These are phyloP conservation scores for Gallinago stenura DNA, from an alignment of 2,797 vertebrate species.

Conservation along the genomic window DNA sequence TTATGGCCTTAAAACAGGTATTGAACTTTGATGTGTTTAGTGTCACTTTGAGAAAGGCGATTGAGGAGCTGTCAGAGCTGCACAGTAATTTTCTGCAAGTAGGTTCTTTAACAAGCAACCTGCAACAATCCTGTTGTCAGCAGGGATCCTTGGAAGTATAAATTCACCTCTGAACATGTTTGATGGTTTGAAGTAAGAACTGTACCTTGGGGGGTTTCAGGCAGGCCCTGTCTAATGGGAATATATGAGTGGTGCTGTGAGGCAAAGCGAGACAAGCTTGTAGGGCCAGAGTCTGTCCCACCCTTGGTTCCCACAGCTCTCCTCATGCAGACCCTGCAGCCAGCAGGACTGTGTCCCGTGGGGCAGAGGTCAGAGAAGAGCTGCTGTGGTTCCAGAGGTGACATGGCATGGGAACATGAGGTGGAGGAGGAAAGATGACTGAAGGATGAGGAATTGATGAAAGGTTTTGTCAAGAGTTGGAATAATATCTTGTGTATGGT, in stretches of 20 bases:
- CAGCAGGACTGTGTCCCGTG: rapidly evolving
- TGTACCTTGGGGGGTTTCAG: not conserved
- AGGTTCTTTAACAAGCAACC: not conserved
- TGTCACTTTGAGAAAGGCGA: not conserved
- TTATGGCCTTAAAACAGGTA: not conserved
- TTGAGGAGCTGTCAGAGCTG: not conserved
- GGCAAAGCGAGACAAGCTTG: not conserved
- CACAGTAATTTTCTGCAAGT: not conserved
- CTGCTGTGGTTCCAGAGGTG: not conserved
- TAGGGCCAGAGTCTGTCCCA: not conserved
- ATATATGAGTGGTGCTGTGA: not conserved
- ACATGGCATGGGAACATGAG: not conserved
- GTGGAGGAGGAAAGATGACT: not conserved
- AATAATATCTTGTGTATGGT: not conserved
- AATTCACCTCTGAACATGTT: not conserved
- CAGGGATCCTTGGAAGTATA: not conserved
- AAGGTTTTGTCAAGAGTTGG: not conserved
- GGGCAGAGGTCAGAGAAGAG: not conserved
- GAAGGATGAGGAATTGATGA: not conserved
- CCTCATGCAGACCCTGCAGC: rapidly evolving
- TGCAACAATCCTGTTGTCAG: not conserved
- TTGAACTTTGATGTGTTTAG: not conserved
- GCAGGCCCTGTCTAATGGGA: not conserved
- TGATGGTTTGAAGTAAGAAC: not conserved
- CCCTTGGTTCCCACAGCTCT: not conserved